Evolutionary conservation across 2,797 vertebrate species (phyloP), one percentile per base, ranked within the genome.

Genomic region (Synanceia verrucosa): DNA sequence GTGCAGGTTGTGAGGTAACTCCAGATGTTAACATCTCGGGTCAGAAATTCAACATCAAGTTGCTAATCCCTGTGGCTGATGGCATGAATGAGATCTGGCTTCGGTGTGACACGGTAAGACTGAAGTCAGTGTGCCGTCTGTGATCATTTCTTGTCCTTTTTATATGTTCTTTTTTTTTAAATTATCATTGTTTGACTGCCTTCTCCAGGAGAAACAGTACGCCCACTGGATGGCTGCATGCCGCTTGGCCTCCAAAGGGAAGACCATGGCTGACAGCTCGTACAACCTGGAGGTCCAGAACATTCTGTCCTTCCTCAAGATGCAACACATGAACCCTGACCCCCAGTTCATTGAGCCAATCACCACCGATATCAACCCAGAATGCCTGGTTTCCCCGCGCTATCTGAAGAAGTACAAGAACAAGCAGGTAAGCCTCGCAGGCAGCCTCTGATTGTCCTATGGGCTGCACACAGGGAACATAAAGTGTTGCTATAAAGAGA

Each of bases 11-110:
- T 90, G 98, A 99, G 93, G 97, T 99, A 82, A 99, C 97, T 55
- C 98, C 98, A 67, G 98, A 99, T 86, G 98, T 99, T 80, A 99
- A 99, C 92, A 99, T 99, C 93, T 99, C 98, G 3, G 97, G 96
- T 67, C 98, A 99, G 92, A 99, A 99, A 92, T 99, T 99, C 90
- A 99, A 98, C 94, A 99, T 99, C 93, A 99, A 99, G 88, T 91
- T 99, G 87, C 94, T 99, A 83, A 99, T 99, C 81, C 97, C 97
- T 0, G 98, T 99, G 71, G 97, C 98, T 0, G 98, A 99, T 69
- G 98, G 98, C 75, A 99, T 99, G 98, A 99, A 99, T 33, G 98
- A 99, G 90, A 99, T 99, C 86, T 99, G 98, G 97, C 96, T 99
- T 72, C 96, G 98, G 78, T 99, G 98, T 13, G 98, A 99, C 77